phyloP scores from a whole-genome alignment of 2,888 invertebrate genomes.

The Chaitophorus viminalis region DNA sequence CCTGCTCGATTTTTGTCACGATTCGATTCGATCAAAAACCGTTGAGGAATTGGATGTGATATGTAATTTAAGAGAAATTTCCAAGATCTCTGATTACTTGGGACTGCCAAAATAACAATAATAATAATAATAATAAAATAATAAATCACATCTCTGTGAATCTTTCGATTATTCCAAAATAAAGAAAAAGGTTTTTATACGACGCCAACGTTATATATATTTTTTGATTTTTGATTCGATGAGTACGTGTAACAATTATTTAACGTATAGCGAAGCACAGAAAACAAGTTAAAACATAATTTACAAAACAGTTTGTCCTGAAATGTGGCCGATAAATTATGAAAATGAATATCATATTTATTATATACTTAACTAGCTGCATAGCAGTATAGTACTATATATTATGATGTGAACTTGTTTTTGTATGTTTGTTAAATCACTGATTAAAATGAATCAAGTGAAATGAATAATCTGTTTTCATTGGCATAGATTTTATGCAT shows the following conservation, averaged over 20 bases:
- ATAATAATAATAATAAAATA: too few relatives aligned
- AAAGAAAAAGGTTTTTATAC: not conserved
- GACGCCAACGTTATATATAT: not conserved
- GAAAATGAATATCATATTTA: not conserved
- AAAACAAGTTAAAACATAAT: not conserved
- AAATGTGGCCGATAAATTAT: not conserved
- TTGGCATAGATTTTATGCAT: too few relatives aligned
- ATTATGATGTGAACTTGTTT: too few relatives aligned
- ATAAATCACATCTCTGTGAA: conserved; percentile 6
- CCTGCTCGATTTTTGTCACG: not conserved
- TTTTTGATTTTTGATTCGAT: not conserved
- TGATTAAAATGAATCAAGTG: not conserved
- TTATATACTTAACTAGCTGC: too few relatives aligned
- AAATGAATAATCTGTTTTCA: not conserved
- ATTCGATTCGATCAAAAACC: conserved; percentile 20
- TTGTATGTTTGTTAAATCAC: too few relatives aligned
- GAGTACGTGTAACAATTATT: too few relatives aligned
- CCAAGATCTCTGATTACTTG: conserved; percentile 3
- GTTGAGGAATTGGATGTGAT: conserved; percentile 10
- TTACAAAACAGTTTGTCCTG: not conserved
- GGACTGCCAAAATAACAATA: not conserved
- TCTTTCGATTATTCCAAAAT: not conserved
- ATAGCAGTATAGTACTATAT: too few relatives aligned
- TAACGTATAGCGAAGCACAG: not conserved
- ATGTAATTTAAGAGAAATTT: conserved; percentile 53